Base-by-base conservation (phyloP, 2,888 invertebrate genomes). In the Melieria omissa region DNA sequence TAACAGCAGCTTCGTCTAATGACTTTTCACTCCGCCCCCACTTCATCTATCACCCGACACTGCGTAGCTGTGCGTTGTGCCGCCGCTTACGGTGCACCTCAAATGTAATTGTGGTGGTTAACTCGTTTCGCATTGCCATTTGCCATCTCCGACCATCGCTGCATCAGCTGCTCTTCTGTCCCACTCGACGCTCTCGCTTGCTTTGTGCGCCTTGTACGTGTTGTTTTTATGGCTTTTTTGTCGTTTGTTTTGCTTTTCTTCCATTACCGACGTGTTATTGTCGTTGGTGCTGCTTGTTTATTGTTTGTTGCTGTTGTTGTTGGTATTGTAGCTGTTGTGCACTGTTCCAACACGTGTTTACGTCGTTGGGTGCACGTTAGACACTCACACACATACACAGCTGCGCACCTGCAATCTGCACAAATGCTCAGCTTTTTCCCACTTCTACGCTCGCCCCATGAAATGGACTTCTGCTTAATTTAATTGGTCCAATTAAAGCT, bases 181-280 rank as follows among this genome's bases (percentile, higher is more conserved):
- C 2, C 29, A 29, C 1, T 29, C 29, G 29, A 0, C 29, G 29
- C 29, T 29, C 29, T 29, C 16, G 29, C 29, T 49, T 3, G 9
- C 49, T 49, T 10, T 12, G 12, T 49, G 49, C 3, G 9, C 12
- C 49, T 49, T 66, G 66, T 66, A 57, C 46, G 47, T 66, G 66
- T 58, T 41, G 42, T 66, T 42, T 58, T n/a, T 12, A 65, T 42
- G 42, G n/a, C 44, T 64, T 63, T 65, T 66, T 47, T 47, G 58
- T 14, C 29, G 29, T 29, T 29, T 29, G 1, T 29, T 29, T 29
- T 29, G 29, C 29, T 29, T 29, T 29, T 29, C 29, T 29, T 29
- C 29, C 29, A 29, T 29, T 29, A 29, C 29, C 29, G 29, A 29
- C 29, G 0, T 29, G 29, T 29, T 29, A 55, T 55, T 16, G 55